Base-by-base conservation (phyloP, 2,797 vertebrate species). In the Falco novaeseelandiae region DNA sequence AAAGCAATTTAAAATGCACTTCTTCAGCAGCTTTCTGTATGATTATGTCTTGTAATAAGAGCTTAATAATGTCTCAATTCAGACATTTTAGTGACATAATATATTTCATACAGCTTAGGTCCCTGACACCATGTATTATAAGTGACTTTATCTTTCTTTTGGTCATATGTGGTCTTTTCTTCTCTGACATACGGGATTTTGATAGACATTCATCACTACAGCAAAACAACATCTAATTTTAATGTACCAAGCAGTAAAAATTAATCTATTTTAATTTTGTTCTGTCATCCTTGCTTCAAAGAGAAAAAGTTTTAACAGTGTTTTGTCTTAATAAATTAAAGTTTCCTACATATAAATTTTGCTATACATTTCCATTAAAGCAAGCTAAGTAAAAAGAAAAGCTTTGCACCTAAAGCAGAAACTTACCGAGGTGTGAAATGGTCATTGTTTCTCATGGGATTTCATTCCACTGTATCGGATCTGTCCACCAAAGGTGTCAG, bases 41-140 rank as follows among this genome's bases (percentile, higher is more conserved):
- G 14, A 94, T 96, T 96, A 93, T 83, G 54, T 74, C 84, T 74
- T 73, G 36, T 77, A 94, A 55, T 93, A 86, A 79, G 90, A 93
- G 62, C n/a, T 95, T 78, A 71, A 6, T 63, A 90, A 77, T 58
- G 26, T 63, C 57, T 77, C 42, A 82, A 93, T 88, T 96, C 51
- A 83, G 82, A 82, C 40, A 49, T 87, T 83, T 95, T 89, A 46
- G 74, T 97, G 72, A 95, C 40, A 54, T 74, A 76, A 66, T 74
- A 32, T 55, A 85, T 81, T 91, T 94, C 55, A 79, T 72, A 79
- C 23, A 83, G 14, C 25, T 91, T 87, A 58, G 38, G 84, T 79
- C 51, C 49, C 32, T 44, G 71, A 87, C 22, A 93, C n/a, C 36
- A 71, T 48, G 26, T 84, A 83, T 72, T 72, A 96, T 29, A 44